Conservation (phyloP, 2,797 vertebrate genomes). For the Kryptolebias ocellatus region DNA sequence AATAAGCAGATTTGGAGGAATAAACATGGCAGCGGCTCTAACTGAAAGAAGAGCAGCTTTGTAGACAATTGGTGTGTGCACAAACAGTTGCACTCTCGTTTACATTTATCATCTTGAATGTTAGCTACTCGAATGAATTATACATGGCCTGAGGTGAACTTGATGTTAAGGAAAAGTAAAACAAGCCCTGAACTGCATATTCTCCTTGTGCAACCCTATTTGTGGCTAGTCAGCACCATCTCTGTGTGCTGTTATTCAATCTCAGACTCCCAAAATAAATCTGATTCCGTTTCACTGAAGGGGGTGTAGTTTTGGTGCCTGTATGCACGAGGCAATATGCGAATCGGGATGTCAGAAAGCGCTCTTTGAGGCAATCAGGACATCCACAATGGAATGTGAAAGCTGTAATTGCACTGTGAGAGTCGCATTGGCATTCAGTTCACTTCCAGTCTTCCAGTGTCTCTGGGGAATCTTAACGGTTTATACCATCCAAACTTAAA, state of each 20-base stretch:
- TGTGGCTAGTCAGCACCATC: conserved; percentile 52
- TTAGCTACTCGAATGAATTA: conserved; percentile 60
- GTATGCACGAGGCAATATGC: conserved; percentile 26
- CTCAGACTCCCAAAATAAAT: conserved; percentile 58
- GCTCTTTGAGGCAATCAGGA: conserved; percentile 42
- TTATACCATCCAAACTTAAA: conserved; percentile 20
- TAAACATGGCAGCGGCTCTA: conserved; percentile 15
- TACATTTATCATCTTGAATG: conserved; percentile 47
- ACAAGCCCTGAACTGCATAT: conserved; percentile 20
- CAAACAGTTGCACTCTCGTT: conserved; percentile 21
- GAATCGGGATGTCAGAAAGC: conserved; percentile 38
- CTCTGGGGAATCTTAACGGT: conserved; percentile 26
- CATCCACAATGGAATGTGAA: conserved; percentile 21
- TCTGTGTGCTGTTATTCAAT: conserved; percentile 59
- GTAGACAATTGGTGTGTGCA: conserved; percentile 5
- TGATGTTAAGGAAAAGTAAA: conserved; percentile 36
- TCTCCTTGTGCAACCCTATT: conserved; percentile 38
- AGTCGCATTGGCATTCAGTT: conserved; percentile 37
- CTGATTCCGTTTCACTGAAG: conserved; percentile 41
- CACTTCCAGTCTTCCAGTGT: conserved; percentile 16
- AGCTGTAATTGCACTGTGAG: conserved; percentile 39
- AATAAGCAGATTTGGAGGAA: conserved; percentile 42
- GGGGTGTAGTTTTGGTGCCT: conserved; percentile 25
- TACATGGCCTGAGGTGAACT: conserved; percentile 65
- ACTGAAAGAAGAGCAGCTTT: conserved; percentile 38